Conservation (phyloP, 30 jellyfish, hydroid and myxozoan species). For the Aurelia aurita complex sp. Pacific region DNA sequence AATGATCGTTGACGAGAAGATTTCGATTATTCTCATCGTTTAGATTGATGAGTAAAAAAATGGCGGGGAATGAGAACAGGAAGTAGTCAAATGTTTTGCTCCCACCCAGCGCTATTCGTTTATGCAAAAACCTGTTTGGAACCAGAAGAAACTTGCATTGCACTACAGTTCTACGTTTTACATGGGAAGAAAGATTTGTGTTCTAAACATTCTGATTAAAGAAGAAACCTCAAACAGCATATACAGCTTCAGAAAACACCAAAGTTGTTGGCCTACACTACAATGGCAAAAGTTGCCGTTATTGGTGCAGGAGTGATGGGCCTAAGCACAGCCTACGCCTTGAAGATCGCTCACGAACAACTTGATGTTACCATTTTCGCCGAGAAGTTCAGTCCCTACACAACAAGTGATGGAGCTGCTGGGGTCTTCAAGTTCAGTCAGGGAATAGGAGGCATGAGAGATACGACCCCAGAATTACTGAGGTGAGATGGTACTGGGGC, state of each 20-base stretch:
- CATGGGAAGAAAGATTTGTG: no score
- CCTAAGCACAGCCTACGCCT: conserved; percentile 60
- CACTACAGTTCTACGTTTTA: no score
- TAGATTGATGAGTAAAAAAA: not conserved
- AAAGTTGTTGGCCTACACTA: not conserved
- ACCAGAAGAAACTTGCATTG: no score
- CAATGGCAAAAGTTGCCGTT: conserved; percentile 61
- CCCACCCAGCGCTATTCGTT: no score
- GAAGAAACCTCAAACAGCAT: no score
- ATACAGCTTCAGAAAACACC: no score
- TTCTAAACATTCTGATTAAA: no score
- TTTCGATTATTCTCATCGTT: not conserved
- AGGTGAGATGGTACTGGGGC: not conserved
- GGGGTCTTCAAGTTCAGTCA: conserved; percentile 53
- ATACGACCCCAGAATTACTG: conserved; percentile 10
- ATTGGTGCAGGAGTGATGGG: conserved; percentile 89
- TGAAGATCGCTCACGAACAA: conserved; percentile 25
- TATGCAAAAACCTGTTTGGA: no score
- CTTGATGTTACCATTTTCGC: conserved; percentile 72
- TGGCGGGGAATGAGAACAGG: no score
- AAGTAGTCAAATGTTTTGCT: no score
- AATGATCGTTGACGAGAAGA: not conserved
- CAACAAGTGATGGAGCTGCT: conserved; percentile 93
- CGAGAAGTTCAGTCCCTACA: conserved; percentile 72
- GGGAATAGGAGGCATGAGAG: not conserved